These are phyloP conservation scores for Tyrannus savana DNA, from an alignment of 2,113 vertebrate genomes.

Conservation along the genomic window DNA sequence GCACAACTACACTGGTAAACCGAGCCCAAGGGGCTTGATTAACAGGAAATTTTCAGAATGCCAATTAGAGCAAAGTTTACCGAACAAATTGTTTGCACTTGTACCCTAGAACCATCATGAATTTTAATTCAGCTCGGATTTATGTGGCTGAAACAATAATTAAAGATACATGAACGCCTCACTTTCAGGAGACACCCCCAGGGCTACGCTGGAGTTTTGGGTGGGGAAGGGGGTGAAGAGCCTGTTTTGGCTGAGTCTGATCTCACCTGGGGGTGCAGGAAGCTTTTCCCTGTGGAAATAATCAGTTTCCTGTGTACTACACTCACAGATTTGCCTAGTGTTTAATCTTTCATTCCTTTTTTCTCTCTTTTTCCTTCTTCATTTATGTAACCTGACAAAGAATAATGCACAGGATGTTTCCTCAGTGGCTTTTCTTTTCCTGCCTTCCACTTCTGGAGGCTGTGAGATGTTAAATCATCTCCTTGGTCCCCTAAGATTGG, in stretches of 20 bases:
- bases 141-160: conserved; percentile 74
- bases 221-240: not conserved
- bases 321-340: not conserved
- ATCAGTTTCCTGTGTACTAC: not conserved
- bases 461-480: not conserved
- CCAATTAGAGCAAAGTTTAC: conserved; percentile 84
- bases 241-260: not conserved
- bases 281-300: not conserved
- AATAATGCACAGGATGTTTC: not conserved
- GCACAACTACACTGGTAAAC: conserved; percentile 66
- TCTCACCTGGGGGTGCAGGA: not conserved
- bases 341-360: not conserved
- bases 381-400: not conserved
- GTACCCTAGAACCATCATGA: conserved; percentile 84
- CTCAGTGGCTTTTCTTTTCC: not conserved
- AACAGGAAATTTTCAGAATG: conserved; percentile 80
- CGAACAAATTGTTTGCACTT: conserved; percentile 82
- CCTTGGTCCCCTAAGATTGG: not conserved
- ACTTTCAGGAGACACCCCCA: not conserved
- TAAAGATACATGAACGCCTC: conserved; percentile 69
- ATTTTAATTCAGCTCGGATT: conserved; percentile 83
- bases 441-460: not conserved
- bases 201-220: not conserved
- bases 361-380: not conserved
- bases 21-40: conserved; percentile 78